These are phyloP conservation scores for Spea hammondii DNA, from an alignment of 2,797 vertebrate genomes.

Conservation along the genomic window DNA sequence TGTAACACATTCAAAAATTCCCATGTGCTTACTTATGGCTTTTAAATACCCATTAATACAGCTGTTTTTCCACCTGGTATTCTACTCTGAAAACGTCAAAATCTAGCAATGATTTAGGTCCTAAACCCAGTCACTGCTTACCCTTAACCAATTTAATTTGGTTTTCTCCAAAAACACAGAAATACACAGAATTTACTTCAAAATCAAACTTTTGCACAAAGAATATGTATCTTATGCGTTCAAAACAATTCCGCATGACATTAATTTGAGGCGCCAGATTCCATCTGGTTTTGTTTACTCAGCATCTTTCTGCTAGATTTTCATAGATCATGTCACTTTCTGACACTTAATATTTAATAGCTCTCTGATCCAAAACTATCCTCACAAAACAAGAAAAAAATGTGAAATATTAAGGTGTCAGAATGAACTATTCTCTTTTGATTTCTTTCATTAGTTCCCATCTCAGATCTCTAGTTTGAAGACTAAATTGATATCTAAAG, in stretches of 20 bases:
- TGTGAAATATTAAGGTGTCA: background rate
- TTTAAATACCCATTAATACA: conserved; percentile 29
- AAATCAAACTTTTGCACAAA: background rate
- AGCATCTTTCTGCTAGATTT: background rate
- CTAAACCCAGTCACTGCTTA: conserved; percentile 4
- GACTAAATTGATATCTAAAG: background rate
- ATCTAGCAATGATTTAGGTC: background rate
- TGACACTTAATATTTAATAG: background rate
- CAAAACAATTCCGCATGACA: no score
- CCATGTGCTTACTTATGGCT: conserved; percentile 32
- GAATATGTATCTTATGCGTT: no score
- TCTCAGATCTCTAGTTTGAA: background rate
- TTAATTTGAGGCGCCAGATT: background rate
- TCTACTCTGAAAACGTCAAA: background rate
- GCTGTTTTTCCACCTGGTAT: conserved; percentile 40
- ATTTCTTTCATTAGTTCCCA: background rate
- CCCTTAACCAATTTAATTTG: background rate
- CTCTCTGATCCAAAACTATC: background rate
- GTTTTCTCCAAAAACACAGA: background rate
- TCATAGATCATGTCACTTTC: background rate
- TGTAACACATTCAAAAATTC: conserved; percentile 39
- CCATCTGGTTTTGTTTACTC: background rate
- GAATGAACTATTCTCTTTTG: background rate
- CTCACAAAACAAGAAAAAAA: background rate
- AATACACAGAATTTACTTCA: background rate